Percentiles rank a stretch among this genome's conserved stretches.
Evolutionary conservation across 2,113 vertebrate genomes (phyloP).

Genomic region (Petroica traversi): DNA sequence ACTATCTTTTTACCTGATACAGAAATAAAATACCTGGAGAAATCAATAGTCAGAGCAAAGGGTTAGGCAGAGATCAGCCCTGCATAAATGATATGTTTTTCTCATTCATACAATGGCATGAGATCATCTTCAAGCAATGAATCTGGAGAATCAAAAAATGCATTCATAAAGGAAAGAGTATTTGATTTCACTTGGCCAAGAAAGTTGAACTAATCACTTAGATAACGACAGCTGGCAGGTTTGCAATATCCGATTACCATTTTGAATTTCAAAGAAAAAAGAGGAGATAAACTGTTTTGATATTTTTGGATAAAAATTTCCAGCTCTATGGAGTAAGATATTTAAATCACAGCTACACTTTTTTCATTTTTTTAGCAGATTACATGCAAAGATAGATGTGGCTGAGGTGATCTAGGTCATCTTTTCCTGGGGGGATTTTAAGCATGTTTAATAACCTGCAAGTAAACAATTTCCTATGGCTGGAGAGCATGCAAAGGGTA

Average conservation of each 20-base stretch:
- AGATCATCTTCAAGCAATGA: not conserved
- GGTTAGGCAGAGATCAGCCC: not conserved
- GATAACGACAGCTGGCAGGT: not conserved
- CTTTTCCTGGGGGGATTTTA: not conserved
- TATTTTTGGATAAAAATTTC: not conserved
- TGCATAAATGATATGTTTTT: not conserved
- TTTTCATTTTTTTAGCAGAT: not conserved
- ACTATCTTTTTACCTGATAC: not conserved
- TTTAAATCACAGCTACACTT: not conserved
- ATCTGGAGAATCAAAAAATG: not conserved
- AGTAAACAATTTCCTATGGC: accelerated
- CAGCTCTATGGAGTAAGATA: not conserved
- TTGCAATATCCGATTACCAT: not conserved
- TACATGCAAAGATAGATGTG: not conserved
- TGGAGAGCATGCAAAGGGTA: not conserved
- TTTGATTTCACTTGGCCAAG: not conserved
- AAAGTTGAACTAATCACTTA: not conserved
- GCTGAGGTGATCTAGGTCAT: not conserved
- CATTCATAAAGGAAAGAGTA: not conserved
- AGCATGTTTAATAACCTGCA: not conserved
- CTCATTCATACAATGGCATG: not conserved
- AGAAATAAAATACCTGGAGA: not conserved
- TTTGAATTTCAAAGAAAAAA: not conserved
- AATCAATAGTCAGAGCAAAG: not conserved
- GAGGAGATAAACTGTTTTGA: not conserved